These are phyloP conservation scores for Amniataba percoides DNA, from an alignment of 2,797 vertebrate species.

Conservation along the genomic window DNA sequence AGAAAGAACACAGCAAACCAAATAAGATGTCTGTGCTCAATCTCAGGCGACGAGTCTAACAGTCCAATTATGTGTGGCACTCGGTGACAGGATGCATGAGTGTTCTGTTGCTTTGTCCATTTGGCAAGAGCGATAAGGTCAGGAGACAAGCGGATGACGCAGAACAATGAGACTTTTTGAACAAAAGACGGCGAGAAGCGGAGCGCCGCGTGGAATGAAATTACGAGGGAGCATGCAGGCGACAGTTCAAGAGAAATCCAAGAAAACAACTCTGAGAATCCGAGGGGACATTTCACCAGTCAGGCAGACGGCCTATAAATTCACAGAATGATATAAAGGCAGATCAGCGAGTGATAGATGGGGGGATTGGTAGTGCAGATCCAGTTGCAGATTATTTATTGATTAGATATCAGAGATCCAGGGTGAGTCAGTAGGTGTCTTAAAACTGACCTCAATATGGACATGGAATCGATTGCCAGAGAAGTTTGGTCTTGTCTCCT, in stretches of 20 bases:
- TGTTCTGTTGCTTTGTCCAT: constrained; percentile 69
- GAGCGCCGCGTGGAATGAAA: background rate
- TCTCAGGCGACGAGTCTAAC: constrained; percentile 55
- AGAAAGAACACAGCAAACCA: constrained; percentile 42
- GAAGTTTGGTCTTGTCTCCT: constrained; percentile 10
- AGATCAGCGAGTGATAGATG: constrained; percentile 76
- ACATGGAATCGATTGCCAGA: constrained; percentile 54
- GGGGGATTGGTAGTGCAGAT: constrained; percentile 67
- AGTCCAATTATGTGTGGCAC: constrained; percentile 65
- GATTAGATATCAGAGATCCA: constrained; percentile 77
- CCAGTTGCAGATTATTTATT: constrained; percentile 81
- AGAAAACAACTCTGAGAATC: background rate
- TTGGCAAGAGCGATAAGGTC: constrained; percentile 65
- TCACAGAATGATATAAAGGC: constrained; percentile 53
- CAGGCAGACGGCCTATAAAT: constrained; percentile 46
- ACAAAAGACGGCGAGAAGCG: constrained; percentile 37
- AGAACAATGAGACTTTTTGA: constrained; percentile 48
- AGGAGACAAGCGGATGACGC: constrained; percentile 51
- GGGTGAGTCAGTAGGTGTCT: constrained; percentile 61
- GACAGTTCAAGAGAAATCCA: constrained; percentile 1
- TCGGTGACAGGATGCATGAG: constrained; percentile 60
- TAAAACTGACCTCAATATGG: constrained; percentile 73
- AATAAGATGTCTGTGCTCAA: constrained; percentile 53
- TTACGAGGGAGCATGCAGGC: background rate
- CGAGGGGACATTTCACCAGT: constrained; percentile 18